Conservation (phyloP, 1,140 invertebrate genomes). For the Onthophagus taurus region DNA sequence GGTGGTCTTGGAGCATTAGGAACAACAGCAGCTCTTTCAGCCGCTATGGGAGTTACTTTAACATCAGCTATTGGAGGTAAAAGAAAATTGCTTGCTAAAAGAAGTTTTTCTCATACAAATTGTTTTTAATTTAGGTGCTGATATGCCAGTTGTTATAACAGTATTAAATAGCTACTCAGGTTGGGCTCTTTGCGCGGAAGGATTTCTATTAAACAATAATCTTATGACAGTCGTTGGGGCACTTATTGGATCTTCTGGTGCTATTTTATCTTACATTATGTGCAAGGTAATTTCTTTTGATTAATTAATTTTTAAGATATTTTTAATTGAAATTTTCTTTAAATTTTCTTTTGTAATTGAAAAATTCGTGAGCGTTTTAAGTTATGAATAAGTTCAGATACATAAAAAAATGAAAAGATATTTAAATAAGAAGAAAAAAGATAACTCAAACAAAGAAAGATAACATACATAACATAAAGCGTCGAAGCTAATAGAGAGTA, state of each 20-base stretch:
- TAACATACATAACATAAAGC: too few species aligned
- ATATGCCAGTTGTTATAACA: constrained; percentile 91
- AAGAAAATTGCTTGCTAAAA: constrained; percentile 5
- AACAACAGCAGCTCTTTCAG: constrained; percentile 61
- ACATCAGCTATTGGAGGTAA: constrained; percentile 76
- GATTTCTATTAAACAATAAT: constrained; percentile 90
- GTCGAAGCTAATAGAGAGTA: too few species aligned
- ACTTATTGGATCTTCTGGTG: constrained; percentile 82
- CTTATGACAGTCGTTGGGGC: constrained; percentile 88
- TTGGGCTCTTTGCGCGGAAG: constrained; percentile 83
- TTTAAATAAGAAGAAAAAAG: too few species aligned
- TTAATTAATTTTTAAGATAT: neutral
- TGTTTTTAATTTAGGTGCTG: constrained; percentile 51
- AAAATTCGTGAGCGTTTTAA: too few species aligned
- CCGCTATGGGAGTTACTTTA: constrained; percentile 75
- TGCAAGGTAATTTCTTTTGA: constrained; percentile 58
- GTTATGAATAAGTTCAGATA: too few species aligned
- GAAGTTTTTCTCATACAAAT: neutral
- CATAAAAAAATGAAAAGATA: too few species aligned
- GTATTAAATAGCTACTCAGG: constrained; percentile 77
- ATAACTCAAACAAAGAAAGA: too few species aligned
- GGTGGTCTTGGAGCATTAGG: constrained; percentile 60
- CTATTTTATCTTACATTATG: constrained; percentile 91
- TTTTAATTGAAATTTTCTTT: neutral
- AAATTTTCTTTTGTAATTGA: too few species aligned